Evolutionary conservation across 2,797 vertebrate genomes (phyloP).

Genomic region (Potorous gilbertii): DNA sequence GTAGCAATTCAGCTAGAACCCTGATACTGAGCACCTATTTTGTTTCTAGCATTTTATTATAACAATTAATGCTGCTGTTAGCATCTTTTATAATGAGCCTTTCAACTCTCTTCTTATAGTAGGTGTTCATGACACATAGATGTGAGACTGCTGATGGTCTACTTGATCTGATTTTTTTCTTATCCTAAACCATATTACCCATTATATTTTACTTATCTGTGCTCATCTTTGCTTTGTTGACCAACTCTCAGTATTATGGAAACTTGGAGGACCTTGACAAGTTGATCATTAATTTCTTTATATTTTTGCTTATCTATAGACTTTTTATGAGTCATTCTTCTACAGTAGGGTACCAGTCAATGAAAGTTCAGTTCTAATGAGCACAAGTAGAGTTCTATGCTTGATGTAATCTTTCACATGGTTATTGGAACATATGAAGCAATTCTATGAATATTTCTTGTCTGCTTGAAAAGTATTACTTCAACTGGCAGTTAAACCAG

Average conservation of each 20-base stretch:
- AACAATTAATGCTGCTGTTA: background rate
- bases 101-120: background rate
- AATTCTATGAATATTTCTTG: background rate
- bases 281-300: background rate
- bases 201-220: background rate
- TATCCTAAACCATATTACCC: background rate
- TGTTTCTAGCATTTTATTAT: background rate
- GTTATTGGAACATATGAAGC: background rate
- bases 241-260: background rate
- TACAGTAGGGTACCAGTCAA: background rate
- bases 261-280: background rate
- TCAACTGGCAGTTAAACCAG: background rate
- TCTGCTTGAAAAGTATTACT: background rate
- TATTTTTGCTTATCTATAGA: background rate
- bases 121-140: background rate
- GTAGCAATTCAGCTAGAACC: background rate
- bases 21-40: background rate
- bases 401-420: background rate
- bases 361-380: background rate
- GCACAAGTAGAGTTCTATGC: background rate
- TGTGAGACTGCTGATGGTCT: background rate
- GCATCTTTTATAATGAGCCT: background rate
- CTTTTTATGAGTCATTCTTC: background rate
- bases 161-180: background rate
- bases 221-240: background rate